Conservation (phyloP, 64 coral and sea anemone species). For the Stichodactyla helianthus region DNA sequence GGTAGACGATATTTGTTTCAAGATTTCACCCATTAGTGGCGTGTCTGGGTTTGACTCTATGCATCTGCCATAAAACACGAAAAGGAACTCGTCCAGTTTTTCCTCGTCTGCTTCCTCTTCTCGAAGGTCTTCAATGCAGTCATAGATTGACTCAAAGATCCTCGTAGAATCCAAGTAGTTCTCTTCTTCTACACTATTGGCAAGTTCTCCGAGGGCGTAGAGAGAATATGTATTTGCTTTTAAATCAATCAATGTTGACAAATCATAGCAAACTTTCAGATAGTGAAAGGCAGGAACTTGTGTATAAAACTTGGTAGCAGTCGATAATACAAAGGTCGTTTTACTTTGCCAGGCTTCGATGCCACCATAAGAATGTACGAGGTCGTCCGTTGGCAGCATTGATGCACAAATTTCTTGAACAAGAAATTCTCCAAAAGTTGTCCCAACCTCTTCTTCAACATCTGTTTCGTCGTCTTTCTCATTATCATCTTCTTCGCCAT, state of each 20-base stretch:
- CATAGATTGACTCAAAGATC: constrained; percentile 46
- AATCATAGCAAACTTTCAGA: constrained; percentile 77
- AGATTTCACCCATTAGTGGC: constrained; percentile 49
- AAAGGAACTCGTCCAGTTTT: constrained; percentile 53
- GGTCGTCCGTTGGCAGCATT: constrained; percentile 52
- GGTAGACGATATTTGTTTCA: constrained; percentile 53
- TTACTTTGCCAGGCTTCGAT: constrained; percentile 32
- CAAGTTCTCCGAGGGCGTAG: constrained; percentile 61
- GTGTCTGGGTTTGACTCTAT: constrained; percentile 81
- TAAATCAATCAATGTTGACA: constrained; percentile 45
- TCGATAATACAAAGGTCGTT: constrained; percentile 50
- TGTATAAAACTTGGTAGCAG: constrained; percentile 39
- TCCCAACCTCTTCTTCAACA: background rate
- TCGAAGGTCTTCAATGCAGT: constrained; percentile 24
- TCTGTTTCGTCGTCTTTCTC: background rate
- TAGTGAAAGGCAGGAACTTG: constrained; percentile 47
- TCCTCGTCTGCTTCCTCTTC: constrained; percentile 23
- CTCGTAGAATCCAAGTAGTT: constrained; percentile 52
- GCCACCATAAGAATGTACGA: constrained; percentile 18
- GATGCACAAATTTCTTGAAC: constrained; percentile 3
- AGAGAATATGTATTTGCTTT: constrained; percentile 50
- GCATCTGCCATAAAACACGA: constrained; percentile 64
- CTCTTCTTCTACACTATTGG: constrained; percentile 15
- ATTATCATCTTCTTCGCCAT: background rate
- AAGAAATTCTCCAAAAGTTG: background rate